Conservation (phyloP, 1,140 invertebrate genomes). For the Whitmania pigra region DNA sequence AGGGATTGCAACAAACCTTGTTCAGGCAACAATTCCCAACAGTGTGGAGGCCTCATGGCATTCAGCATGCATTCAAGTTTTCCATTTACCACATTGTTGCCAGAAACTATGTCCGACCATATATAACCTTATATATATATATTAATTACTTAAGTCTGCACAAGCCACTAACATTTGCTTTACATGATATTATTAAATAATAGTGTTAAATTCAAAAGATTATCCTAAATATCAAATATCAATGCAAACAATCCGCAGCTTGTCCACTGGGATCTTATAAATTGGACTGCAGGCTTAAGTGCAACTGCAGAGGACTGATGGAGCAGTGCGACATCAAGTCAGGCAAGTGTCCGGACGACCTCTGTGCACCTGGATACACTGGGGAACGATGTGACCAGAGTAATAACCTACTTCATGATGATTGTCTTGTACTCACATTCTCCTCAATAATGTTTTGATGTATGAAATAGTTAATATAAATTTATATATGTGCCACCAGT, state of each 20-base stretch:
- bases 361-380: background rate
- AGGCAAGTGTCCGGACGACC: background rate
- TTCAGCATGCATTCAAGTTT: slow-evolving; percentile 3
- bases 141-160: too few species aligned
- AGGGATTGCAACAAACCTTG: background rate
- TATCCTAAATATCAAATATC: too few species aligned
- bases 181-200: too few species aligned
- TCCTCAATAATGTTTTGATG: too few species aligned
- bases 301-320: background rate
- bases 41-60: background rate
- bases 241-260: background rate
- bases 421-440: too few species aligned
- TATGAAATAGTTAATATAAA: too few species aligned
- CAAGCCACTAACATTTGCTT: too few species aligned
- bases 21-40: slow-evolving; percentile 2
- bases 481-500: too few species aligned
- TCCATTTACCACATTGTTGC: too few species aligned
- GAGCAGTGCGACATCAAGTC: background rate
- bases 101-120: too few species aligned
- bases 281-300: slow-evolving; percentile 1
- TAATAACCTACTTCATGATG: background rate
- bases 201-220: too few species aligned
- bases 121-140: too few species aligned
- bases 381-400: background rate
- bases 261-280: slow-evolving; percentile 1